These are phyloP conservation scores for Achlya flavicornis DNA, from an alignment of 2,888 invertebrate genomes.

Conservation along the genomic window DNA sequence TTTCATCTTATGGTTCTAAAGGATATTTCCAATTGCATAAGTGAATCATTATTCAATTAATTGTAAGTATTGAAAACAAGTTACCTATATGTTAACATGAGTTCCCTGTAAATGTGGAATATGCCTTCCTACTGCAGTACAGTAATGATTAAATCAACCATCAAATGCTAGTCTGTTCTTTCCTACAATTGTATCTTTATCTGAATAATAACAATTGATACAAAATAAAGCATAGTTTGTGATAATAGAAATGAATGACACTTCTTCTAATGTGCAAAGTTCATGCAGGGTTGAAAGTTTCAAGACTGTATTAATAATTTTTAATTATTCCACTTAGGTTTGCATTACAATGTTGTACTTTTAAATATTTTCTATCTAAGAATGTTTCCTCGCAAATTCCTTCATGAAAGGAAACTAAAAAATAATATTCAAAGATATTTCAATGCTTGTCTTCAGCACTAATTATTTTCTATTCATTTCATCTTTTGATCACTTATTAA, in stretches of 20 bases:
- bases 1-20: not conserved
- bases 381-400: too few species aligned
- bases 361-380: too few species aligned
- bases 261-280: not conserved
- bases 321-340: not conserved
- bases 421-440: too few species aligned
- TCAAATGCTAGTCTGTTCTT: not conserved
- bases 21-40: not conserved
- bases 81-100: not conserved
- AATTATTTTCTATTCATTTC: too few species aligned
- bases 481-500: too few species aligned
- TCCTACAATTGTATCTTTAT: not conserved
- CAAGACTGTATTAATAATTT: not conserved
- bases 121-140: too few species aligned
- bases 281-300: not conserved
- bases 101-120: not conserved
- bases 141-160: not conserved
- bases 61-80: not conserved
- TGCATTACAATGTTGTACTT: too few species aligned
- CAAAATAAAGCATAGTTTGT: not conserved
- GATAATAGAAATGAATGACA: not conserved
- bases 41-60: slow-evolving; percentile 8
- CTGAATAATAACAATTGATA: too few species aligned
- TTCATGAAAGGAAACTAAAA: too few species aligned
- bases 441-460: too few species aligned